A percentile compares a stretch with the other conserved stretches of the same genome.
Conservation (phyloP, 2,113 vertebrate species). For the Neogobius melanostomus region DNA sequence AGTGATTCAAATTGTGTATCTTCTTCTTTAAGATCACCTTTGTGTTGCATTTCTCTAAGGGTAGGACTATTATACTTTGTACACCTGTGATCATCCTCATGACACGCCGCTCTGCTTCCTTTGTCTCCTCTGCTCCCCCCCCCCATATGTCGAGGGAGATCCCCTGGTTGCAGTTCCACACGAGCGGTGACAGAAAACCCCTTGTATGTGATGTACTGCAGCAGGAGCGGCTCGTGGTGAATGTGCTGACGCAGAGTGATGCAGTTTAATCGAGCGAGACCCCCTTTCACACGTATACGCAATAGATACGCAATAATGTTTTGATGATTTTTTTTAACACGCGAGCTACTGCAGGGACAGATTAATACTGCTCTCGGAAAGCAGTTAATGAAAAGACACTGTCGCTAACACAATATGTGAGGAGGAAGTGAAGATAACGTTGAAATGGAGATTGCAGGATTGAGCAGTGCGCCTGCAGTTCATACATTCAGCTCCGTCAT, state of each 20-base stretch:
- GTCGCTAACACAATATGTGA: no score
- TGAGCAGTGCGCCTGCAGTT: no score
- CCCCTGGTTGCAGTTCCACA: neutral
- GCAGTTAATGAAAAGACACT: no score
- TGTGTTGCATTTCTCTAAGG: neutral
- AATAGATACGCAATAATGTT: neutral
- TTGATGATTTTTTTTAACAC: no score
- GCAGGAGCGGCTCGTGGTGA: neutral
- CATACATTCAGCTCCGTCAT: no score
- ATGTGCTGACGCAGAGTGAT: neutral
- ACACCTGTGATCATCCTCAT: conserved; percentile 1
- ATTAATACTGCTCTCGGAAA: no score
- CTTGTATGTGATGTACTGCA: neutral
- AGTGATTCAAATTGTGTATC: no score
- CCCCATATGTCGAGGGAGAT: neutral
- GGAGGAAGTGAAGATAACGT: no score
- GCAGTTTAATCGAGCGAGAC: conserved; percentile 1
- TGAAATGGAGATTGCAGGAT: no score
- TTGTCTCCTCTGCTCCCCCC: neutral
- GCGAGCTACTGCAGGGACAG: no score
- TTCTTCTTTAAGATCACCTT: neutral
- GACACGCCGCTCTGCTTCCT: neutral
- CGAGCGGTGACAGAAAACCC: neutral
- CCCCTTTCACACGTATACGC: neutral
- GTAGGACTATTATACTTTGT: neutral